Conservation (phyloP, 2,113 vertebrate species). For the human region GRCh38 chr2:126287001-126287500, state of each 20-base stretch:
- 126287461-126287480: not conserved
- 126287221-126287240: not conserved
- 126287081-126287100: not conserved
- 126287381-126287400: not conserved
- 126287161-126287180: not conserved
- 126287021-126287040: not conserved
- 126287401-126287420: not conserved
- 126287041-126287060: not conserved
- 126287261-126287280: not conserved
- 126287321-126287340: not conserved
- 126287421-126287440: not conserved
- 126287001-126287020: not conserved
- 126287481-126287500: not conserved
- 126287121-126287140: not conserved
- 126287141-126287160: not conserved
- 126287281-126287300: not conserved
- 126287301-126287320: not conserved
- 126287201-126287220: not conserved
- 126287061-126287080: not conserved
- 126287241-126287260: not conserved
- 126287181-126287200: not conserved
- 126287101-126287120: not conserved
- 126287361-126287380: not conserved
- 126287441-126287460: rapidly evolving
- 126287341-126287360: not conserved